Conservation (phyloP, 1,140 invertebrate genomes). For the Euwallacea fornicatus region DNA sequence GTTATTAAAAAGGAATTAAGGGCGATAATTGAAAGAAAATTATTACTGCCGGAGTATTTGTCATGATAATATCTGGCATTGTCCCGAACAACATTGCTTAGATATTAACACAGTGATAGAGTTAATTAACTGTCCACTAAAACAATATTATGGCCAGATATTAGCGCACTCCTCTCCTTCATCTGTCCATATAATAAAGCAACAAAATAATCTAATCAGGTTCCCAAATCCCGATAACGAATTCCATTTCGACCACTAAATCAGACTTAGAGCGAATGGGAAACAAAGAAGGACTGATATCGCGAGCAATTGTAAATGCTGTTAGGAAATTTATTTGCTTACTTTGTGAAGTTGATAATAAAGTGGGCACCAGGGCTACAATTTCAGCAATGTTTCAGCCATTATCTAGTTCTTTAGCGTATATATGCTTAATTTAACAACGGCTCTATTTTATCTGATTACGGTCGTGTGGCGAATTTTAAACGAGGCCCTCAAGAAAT, state of each 20-base stretch:
- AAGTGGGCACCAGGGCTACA: slow-evolving; percentile 32
- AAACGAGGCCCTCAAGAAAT: slow-evolving; percentile 29
- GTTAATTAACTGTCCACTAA: too few relatives aligned
- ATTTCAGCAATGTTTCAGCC: slow-evolving; percentile 40
- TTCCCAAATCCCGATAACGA: slow-evolving; percentile 10
- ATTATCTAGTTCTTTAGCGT: slow-evolving; percentile 36
- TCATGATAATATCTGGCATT: too few relatives aligned
- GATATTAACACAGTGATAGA: too few relatives aligned
- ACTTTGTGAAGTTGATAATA: slow-evolving; percentile 38
- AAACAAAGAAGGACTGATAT: slow-evolving; percentile 28
- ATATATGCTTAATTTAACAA: slow-evolving; percentile 38
- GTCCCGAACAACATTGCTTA: too few relatives aligned
- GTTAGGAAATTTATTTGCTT: slow-evolving; percentile 29
- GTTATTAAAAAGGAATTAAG: too few relatives aligned
- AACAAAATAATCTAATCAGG: slow-evolving; percentile 2
- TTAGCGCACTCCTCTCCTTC: too few relatives aligned
- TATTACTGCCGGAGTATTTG: too few relatives aligned
- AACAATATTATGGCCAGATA: too few relatives aligned
- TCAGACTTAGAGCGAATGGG: slow-evolving; percentile 16
- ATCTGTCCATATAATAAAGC: not conserved
- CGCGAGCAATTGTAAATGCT: slow-evolving; percentile 11
- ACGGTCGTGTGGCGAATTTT: slow-evolving; percentile 34
- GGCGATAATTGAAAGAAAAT: too few relatives aligned
- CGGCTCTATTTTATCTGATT: slow-evolving; percentile 39
- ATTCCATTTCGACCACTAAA: slow-evolving; percentile 5